Percentiles rank a stretch among this genome's conserved stretches.
Evolutionary conservation across 2,888 invertebrate species (phyloP).

Genomic region (Cantharis rustica): DNA sequence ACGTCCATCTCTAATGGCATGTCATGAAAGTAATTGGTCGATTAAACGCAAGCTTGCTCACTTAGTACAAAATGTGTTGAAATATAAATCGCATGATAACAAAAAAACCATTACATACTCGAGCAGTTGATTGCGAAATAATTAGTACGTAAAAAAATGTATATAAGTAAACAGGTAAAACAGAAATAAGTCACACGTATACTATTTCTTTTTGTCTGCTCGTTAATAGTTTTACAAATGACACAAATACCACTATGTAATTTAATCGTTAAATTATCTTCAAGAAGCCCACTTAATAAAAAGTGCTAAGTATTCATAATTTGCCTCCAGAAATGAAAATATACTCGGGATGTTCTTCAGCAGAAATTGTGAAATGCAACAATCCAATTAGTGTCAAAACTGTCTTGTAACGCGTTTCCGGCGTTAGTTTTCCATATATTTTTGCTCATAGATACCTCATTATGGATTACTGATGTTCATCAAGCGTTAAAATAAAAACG

Average conservation of each 20-base stretch:
- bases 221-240: not conserved
- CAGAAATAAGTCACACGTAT: not conserved
- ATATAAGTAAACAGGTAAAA: not conserved
- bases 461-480: not conserved
- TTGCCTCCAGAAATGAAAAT: not conserved
- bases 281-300: not conserved
- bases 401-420: not conserved
- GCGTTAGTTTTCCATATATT: not conserved
- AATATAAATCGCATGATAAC: slow-evolving; percentile 5
- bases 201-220: not conserved
- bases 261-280: not conserved
- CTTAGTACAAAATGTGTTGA: slow-evolving; percentile 5
- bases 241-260: not conserved
- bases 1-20: slow-evolving; percentile 9
- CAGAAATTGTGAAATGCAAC: not conserved
- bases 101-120: not conserved
- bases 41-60: slow-evolving; percentile 8
- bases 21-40: slow-evolving; percentile 12
- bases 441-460: not conserved
- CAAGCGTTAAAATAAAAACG: not conserved
- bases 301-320: not conserved
- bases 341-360: not conserved
- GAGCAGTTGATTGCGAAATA: not conserved
- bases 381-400: not conserved
- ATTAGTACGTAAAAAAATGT: not conserved